A percentile compares a stretch with the other conserved stretches of the same genome.
These are phyloP conservation scores for Etheostoma nigrum DNA, from an alignment of 2,797 vertebrate genomes.

Conservation along the genomic window DNA sequence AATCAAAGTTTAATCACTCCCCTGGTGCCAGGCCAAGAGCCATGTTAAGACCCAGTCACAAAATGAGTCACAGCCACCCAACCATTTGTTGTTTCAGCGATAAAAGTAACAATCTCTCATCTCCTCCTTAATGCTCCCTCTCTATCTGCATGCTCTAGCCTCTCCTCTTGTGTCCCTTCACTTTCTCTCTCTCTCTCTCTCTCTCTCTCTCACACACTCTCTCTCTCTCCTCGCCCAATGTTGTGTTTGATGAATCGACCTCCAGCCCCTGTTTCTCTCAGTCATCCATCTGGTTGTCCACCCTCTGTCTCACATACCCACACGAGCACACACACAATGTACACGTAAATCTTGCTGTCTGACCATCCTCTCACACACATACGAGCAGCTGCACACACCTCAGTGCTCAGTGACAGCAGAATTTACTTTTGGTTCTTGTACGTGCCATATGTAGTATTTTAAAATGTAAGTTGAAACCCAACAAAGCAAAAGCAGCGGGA, in stretches of 20 bases:
- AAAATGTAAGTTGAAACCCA: background rate
- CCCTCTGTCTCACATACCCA: constrained; percentile 74
- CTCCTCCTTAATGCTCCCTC: constrained; percentile 43
- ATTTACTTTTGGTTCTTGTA: background rate
- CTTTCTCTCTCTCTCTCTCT: constrained; percentile 36
- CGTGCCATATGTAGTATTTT: background rate
- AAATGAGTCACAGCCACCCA: constrained; percentile 48
- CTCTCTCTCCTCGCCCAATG: constrained; percentile 60
- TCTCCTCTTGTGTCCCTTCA: constrained; percentile 30
- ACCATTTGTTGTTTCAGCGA: constrained; percentile 64
- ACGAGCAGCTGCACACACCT: constrained; percentile 5
- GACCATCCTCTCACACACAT: constrained; percentile 32
- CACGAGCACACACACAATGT: constrained; percentile 36
- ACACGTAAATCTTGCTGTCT: constrained; percentile 33
- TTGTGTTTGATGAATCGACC: constrained; percentile 81
- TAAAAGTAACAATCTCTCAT: constrained; percentile 67
- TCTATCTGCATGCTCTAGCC: constrained; percentile 44
- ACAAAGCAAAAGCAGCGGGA: background rate
- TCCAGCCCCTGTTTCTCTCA: constrained; percentile 78
- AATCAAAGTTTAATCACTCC: constrained; percentile 74
- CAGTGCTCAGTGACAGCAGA: background rate
- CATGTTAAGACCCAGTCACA: constrained; percentile 50
- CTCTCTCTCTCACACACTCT: constrained; percentile 10
- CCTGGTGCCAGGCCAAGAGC: constrained; percentile 44
- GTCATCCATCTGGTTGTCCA: constrained; percentile 81